Evolutionary conservation across 1,140 invertebrate species (phyloP).

Genomic region (Campoletis sonorensis): DNA sequence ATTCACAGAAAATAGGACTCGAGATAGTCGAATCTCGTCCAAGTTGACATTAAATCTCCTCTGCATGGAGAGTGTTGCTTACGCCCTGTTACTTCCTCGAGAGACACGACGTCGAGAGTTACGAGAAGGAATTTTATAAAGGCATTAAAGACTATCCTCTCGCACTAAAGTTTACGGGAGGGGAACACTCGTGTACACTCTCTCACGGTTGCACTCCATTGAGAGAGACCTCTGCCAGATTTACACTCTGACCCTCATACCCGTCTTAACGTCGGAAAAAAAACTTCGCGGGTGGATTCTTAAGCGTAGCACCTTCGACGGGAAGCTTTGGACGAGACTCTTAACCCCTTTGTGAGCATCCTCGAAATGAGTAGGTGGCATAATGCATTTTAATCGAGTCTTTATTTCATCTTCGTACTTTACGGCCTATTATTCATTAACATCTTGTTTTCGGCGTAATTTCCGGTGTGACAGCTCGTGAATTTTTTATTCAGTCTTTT

Average conservation of each 20-base stretch:
- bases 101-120: constrained; percentile 48
- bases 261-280: neutral
- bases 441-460: neutral
- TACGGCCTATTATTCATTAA: constrained; percentile 11
- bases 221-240: constrained; percentile 53
- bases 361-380: neutral
- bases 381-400: constrained; percentile 30
- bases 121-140: constrained; percentile 58
- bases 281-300: neutral
- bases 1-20: no score
- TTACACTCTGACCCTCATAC: constrained; percentile 30
- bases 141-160: constrained; percentile 59
- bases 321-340: constrained; percentile 16
- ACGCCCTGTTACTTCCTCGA: constrained; percentile 22
- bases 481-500: neutral
- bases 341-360: constrained; percentile 13
- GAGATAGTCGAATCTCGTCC: neutral
- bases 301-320: constrained; percentile 21
- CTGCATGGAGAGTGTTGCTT: neutral
- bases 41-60: neutral
- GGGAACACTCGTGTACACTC: constrained; percentile 1
- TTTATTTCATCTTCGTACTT: constrained; percentile 27
- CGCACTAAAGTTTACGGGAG: constrained; percentile 43
- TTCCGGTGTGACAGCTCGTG: neutral
- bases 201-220: constrained; percentile 56